phyloP scores from a whole-genome alignment of 2,113 vertebrate species.

The Ahaetulla prasina region DNA sequence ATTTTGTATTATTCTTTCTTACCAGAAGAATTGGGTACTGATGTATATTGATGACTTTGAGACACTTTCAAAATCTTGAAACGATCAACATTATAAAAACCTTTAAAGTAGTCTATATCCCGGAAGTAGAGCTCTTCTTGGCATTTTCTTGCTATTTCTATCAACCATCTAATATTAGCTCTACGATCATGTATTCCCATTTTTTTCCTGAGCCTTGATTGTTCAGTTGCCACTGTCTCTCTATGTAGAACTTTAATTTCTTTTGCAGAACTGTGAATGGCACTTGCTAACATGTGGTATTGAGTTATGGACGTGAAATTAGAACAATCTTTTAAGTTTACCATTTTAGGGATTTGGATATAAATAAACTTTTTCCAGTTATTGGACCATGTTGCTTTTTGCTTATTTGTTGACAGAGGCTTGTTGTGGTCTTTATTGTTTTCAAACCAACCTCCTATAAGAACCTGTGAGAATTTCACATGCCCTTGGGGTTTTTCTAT shows the following conservation, averaged over 20 bases:
- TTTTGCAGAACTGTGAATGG: neutral
- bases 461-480: neutral
- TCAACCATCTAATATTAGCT: neutral
- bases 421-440: neutral
- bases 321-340: neutral
- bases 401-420: neutral
- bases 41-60: neutral
- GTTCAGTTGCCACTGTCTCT: neutral
- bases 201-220: neutral
- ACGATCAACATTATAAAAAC: neutral
- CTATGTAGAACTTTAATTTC: neutral
- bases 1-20: neutral
- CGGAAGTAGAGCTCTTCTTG: neutral
- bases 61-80: neutral
- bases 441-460: neutral
- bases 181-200: neutral
- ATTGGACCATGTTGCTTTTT: neutral
- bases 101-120: neutral
- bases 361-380: neutral
- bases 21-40: neutral
- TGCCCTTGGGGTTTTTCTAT: neutral
- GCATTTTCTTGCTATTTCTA: neutral
- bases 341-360: neutral
- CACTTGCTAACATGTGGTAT: neutral
- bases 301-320: neutral